Conservation (phyloP, 2,888 invertebrate species). For the Digitonthophagus gazella region DNA sequence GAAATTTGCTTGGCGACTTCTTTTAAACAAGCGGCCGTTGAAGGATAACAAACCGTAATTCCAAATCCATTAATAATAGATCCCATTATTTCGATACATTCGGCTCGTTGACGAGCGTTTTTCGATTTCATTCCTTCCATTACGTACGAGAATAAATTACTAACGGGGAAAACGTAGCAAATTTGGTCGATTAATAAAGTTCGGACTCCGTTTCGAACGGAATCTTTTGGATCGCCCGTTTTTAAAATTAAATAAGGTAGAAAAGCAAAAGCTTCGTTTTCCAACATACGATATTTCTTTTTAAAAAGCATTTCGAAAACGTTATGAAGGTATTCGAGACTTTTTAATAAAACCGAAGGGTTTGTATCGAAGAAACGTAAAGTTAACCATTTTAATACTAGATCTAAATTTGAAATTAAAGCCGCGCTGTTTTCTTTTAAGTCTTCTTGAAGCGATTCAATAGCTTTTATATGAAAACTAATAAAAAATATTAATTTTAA, state of each 20-base stretch:
- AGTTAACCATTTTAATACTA: conserved; percentile 95
- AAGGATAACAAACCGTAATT: conserved; percentile 77
- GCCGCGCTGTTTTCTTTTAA: conserved; percentile 74
- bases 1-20: conserved; percentile 94
- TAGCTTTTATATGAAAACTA: conserved; percentile 92
- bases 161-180: conserved; percentile 81
- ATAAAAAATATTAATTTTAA: too few relatives aligned
- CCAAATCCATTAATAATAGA: conserved; percentile 80
- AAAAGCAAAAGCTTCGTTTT: conserved; percentile 89
- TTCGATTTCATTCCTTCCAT: conserved; percentile 97
- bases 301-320: conserved; percentile 81
- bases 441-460: conserved; percentile 86
- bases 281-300: conserved; percentile 80
- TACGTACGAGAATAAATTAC: conserved; percentile 83
- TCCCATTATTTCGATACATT: conserved; percentile 91
- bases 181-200: conserved; percentile 76
- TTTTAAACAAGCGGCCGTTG: conserved; percentile 76
- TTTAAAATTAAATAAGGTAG: conserved; percentile 88
- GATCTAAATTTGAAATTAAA: conserved; percentile 85
- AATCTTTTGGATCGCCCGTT: conserved; percentile 95
- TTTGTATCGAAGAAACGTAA: conserved; percentile 98
- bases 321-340: conserved; percentile 84
- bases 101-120: conserved; percentile 93
- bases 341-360: conserved; percentile 93
- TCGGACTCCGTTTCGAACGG: conserved; percentile 87